Percentiles rank a stretch among this genome's conserved stretches.
phyloP scores from a whole-genome alignment of 2,888 invertebrate genomes.

The Adelphocoris suturalis region DNA sequence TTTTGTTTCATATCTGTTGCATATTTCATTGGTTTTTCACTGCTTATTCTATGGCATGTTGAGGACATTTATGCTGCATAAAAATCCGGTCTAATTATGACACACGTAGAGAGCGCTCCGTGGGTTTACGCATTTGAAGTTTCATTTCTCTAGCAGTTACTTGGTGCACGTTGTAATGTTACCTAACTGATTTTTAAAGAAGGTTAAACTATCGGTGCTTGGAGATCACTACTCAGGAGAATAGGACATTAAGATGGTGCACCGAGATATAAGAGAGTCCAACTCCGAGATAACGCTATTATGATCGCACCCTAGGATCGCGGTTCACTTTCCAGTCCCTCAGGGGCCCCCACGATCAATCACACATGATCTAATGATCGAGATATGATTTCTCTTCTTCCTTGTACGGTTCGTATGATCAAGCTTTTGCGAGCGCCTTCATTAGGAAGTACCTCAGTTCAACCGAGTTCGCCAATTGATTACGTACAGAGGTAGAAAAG shows the following conservation, averaged over 20 bases:
- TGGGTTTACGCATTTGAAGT: too few relatives aligned
- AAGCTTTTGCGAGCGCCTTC: neutral
- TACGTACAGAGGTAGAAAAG: neutral
- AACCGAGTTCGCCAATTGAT: constrained; percentile 35
- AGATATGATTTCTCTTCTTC: constrained; percentile 16
- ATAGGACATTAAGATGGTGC: neutral
- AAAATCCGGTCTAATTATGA: too few relatives aligned
- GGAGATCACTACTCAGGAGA: neutral
- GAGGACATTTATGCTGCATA: too few relatives aligned
- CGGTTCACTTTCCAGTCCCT: constrained; percentile 9
- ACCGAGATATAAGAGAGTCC: neutral
- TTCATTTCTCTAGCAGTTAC: too few relatives aligned
- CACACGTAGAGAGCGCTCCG: too few relatives aligned
- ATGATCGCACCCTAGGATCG: constrained; percentile 20
- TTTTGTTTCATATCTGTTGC: too few relatives aligned
- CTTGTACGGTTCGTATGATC: constrained; percentile 18
- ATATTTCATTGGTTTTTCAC: too few relatives aligned
- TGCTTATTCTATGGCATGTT: too few relatives aligned
- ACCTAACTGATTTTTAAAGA: neutral
- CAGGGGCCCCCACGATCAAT: neutral
- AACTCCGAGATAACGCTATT: neutral
- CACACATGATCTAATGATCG: constrained; percentile 38
- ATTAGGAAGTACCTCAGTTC: neutral
- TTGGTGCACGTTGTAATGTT: neutral
- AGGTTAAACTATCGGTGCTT: neutral